phyloP scores from a whole-genome alignment of 1,140 invertebrate genomes.

The Zaprionus tsacasi region DNA sequence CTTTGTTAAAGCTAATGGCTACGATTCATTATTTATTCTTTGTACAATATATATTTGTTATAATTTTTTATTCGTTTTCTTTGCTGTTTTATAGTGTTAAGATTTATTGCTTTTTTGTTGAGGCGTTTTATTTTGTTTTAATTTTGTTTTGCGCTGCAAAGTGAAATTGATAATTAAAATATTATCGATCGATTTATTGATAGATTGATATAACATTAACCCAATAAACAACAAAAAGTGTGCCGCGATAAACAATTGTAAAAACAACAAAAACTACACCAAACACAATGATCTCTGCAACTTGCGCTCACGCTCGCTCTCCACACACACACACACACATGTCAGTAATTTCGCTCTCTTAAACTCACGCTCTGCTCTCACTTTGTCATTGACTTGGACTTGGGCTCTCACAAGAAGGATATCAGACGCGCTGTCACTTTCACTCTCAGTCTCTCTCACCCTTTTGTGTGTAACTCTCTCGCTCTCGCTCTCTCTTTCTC shows the following conservation, averaged over 20 bases:
- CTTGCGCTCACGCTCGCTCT: background rate
- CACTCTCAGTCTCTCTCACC: background rate
- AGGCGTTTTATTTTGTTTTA: slow-evolving; percentile 60
- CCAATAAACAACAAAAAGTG: slow-evolving; percentile 16
- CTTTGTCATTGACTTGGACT: background rate
- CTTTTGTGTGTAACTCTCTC: background rate
- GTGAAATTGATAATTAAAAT: slow-evolving; percentile 30
- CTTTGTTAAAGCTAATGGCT: slow-evolving; percentile 68
- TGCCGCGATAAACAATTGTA: slow-evolving; percentile 2
- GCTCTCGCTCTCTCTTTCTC: slow-evolving; percentile 10
- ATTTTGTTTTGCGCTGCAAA: slow-evolving; percentile 53
- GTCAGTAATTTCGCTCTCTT: background rate
- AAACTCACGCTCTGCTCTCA: background rate
- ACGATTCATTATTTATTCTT: slow-evolving; percentile 31
- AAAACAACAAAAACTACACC: slow-evolving; percentile 37
- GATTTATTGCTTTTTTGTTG: slow-evolving; percentile 67
- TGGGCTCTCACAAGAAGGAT: slow-evolving; percentile 26
- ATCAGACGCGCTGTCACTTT: slow-evolving; percentile 18
- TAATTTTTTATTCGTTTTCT: slow-evolving; percentile 42
- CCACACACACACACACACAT: no score
- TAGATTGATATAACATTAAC: background rate
- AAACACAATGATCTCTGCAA: slow-evolving; percentile 25
- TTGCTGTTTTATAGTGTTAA: slow-evolving; percentile 30
- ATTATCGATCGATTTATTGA: background rate
- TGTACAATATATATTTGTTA: slow-evolving; percentile 28